Evolutionary conservation across 2,888 invertebrate genomes (phyloP), one percentile per base, ranked within the genome.

Genomic region (Idaea biselata): DNA sequence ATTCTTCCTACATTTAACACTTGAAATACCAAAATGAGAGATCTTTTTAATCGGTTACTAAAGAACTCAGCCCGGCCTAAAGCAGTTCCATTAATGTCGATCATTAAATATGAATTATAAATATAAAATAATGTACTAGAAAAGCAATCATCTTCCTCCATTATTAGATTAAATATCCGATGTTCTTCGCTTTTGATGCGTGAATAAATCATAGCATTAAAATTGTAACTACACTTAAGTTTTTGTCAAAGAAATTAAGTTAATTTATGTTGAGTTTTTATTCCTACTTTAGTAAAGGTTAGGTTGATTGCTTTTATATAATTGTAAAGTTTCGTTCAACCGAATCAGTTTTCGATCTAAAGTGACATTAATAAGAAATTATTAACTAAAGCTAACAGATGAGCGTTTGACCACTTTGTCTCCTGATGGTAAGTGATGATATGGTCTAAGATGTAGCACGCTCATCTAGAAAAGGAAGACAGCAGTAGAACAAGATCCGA

Each of bases 51-150:
- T 25, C 86, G 85, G 90, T 68, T 68, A 64, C 62, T 73, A 64
- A 70, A 78, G 71, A 77, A 79, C 78, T 74, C 74, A 79, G 76
- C 72, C 73, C 73, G 78, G 84, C 84, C 84, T 81, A 84, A 89
- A 88, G 86, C 87, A 85, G 81, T 83, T 82, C 86, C 89, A 89
- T 91, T 90, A 91, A 88, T 86, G 89, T 87, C 84, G 88, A 91
- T 91, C 89, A 91, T 91, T 91, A 91, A 91, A 91, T 89, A 89
- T 90, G 87, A 90, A 91, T 91, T 91, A 91, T 91, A 90, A 91
- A 89, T 89, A 88, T 87, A 85, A 89, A 89, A 88, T 89, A 89
- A 89, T 89, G 86, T 83, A 83, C 71, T 89, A 89, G 88, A 89
- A 88, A 89, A 87, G 90, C 82, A 90, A 90, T 90, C 89, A 88